These are phyloP conservation scores for Paracyclopina nana DNA, from an alignment of 1,140 invertebrate species.

Conservation along the genomic window DNA sequence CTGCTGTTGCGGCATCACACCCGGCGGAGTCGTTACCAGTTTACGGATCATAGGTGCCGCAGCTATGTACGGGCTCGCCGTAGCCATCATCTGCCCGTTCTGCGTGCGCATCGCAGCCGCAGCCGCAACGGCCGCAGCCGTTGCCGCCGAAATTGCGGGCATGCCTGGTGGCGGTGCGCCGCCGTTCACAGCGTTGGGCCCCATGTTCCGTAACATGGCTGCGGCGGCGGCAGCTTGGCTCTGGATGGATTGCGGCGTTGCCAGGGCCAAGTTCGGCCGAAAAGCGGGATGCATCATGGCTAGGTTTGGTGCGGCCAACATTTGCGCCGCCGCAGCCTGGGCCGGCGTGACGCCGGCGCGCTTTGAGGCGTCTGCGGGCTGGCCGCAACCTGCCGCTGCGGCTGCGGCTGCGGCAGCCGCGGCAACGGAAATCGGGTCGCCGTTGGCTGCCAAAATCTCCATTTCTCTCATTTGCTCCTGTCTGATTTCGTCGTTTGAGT, in stretches of 20 bases:
- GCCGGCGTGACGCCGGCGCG: not conserved
- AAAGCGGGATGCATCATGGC: not conserved
- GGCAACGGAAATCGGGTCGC: not conserved
- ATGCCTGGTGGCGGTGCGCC: too few relatives aligned
- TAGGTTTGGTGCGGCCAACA: not conserved
- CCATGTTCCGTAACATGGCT: not conserved
- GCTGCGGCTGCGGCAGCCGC: not conserved
- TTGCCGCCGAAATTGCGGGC: not conserved
- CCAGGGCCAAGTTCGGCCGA: not conserved
- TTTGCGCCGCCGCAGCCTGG: not conserved
- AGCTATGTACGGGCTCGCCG: not conserved
- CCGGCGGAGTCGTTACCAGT: not conserved
- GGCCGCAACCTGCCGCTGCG: not conserved
- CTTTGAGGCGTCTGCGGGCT: not conserved
- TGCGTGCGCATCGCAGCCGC: too few relatives aligned
- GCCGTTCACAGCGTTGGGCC: too few relatives aligned
- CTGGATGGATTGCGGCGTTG: too few relatives aligned
- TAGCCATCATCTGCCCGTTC: too few relatives aligned
- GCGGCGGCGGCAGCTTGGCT: not conserved
- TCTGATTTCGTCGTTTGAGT: constrained; percentile 51
- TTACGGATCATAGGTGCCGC: too few relatives aligned
- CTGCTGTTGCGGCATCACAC: not conserved
- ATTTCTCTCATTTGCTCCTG: constrained; percentile 53
- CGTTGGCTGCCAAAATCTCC: constrained; percentile 34
- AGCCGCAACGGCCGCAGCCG: too few relatives aligned